Conservation (phyloP, 2,113 vertebrate species). For the Morone saxatilis region DNA sequence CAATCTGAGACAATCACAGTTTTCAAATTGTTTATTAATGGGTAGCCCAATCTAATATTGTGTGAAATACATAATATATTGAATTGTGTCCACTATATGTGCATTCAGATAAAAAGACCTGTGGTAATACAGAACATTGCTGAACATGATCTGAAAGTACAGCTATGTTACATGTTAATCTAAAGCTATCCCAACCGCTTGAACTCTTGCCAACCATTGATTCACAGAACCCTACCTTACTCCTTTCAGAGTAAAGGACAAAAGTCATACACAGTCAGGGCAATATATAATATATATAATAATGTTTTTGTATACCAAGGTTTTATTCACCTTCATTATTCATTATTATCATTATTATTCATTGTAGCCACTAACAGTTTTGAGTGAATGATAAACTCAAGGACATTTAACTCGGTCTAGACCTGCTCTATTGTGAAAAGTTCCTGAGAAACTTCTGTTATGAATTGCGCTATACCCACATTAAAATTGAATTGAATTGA, state of each 20-base stretch:
- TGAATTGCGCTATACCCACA: too few relatives aligned
- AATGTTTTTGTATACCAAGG: background rate
- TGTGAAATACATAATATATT: background rate
- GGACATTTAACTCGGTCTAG: too few relatives aligned
- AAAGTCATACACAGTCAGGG: background rate
- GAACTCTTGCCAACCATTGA: slow-evolving; percentile 43
- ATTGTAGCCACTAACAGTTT: background rate
- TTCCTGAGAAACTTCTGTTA: too few relatives aligned
- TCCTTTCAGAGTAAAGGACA: background rate
- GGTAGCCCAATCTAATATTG: too few relatives aligned
- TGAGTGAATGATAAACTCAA: slow-evolving; percentile 8
- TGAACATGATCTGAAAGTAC: too few relatives aligned
- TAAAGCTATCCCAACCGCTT: slow-evolving; percentile 9
- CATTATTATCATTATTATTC: too few relatives aligned
- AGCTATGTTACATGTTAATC: background rate
- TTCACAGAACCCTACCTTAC: background rate
- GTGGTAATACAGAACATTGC: background rate
- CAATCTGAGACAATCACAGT: background rate
- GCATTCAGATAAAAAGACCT: background rate
- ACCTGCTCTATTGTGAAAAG: too few relatives aligned
- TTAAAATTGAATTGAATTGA: too few relatives aligned
- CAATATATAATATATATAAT: slow-evolving; percentile 1
- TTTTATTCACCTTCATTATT: slow-evolving; percentile 27
- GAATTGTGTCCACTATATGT: background rate
- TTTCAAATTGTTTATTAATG: background rate